Base-by-base conservation (phyloP, 2,113 vertebrate species). In the Carassius auratus region DNA sequence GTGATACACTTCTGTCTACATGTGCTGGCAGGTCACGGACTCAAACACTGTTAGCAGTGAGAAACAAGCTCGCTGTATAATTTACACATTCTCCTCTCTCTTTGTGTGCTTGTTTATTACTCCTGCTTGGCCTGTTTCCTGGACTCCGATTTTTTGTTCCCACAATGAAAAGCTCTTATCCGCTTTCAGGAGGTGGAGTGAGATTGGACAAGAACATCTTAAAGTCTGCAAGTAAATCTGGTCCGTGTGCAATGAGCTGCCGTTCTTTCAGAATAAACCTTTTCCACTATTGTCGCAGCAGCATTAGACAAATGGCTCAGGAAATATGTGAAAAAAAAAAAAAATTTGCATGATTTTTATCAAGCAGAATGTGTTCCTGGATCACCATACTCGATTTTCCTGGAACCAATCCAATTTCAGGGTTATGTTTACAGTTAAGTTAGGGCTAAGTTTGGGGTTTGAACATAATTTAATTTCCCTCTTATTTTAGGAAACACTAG, bases 11-110 rank as follows among this genome's bases (percentile, higher is more conserved):
- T 59, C 9, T 59, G 57, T 79, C 50, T 50, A 17, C 85, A 62
- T 62, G 85, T 81, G 85, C 77, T 81, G 77, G 62, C 76, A 81
- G 77, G 66, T 81, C 64, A 75, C 62, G 77, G 85, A 74, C 45
- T 23, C 23, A 26, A 19, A 86, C 48, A 23, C 55, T 73, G 77
- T 17, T 33, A 85, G n/a, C 15, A 61, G 66, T 81, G 52, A 30
- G 77, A 61, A 81, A 42, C 57, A 9, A 59, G 38, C 52, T 62
- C 50, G 10, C 50, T 80, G 50, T 79, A 50, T 81, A 69, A 80
- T 80, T 80, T 71, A 45, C 30, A 48, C 48, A 23, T 66, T 59
- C 23, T 45, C 14, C 48, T 85, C 45, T 79, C 36, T 8, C 19
- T 76, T 19, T 61, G 9, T 76, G 26, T 62, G 30, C 23, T 69